Evolutionary conservation across 2,888 invertebrate species (phyloP).

Genomic region (Agapostemon virescens): DNA sequence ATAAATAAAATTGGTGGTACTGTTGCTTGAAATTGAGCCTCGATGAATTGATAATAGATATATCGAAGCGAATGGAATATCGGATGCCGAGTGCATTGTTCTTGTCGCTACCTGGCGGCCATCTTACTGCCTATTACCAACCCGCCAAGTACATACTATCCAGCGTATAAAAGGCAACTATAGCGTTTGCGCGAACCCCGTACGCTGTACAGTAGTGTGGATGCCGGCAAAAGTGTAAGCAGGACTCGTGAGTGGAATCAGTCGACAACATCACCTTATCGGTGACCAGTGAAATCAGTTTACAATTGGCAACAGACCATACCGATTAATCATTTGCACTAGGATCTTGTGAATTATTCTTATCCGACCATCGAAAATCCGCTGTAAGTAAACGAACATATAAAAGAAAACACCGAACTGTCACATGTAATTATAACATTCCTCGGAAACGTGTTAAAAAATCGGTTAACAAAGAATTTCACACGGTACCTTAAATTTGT

Average conservation of each 20-base stretch:
- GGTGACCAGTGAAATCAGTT: constrained; percentile 26
- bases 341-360: background rate
- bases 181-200: constrained; percentile 43
- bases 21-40: background rate
- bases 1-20: background rate
- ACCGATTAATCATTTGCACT: background rate
- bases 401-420: too few species aligned
- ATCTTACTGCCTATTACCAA: constrained; percentile 45
- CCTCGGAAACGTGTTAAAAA: background rate
- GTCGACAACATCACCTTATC: constrained; percentile 11
- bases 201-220: constrained; percentile 11
- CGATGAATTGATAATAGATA: background rate
- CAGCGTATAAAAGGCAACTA: constrained; percentile 38
- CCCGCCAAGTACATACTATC: constrained; percentile 21
- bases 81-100: constrained; percentile 5
- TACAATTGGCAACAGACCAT: constrained; percentile 6
- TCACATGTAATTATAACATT: background rate
- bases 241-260: constrained; percentile 6
- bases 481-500: background rate
- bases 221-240: constrained; percentile 22
- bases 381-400: background rate
- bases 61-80: background rate
- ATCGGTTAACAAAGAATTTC: background rate
- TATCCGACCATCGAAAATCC: background rate
- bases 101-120: constrained; percentile 39